Base-by-base conservation (phyloP, 2,888 invertebrate species). In the Carpatolechia fugitivella region DNA sequence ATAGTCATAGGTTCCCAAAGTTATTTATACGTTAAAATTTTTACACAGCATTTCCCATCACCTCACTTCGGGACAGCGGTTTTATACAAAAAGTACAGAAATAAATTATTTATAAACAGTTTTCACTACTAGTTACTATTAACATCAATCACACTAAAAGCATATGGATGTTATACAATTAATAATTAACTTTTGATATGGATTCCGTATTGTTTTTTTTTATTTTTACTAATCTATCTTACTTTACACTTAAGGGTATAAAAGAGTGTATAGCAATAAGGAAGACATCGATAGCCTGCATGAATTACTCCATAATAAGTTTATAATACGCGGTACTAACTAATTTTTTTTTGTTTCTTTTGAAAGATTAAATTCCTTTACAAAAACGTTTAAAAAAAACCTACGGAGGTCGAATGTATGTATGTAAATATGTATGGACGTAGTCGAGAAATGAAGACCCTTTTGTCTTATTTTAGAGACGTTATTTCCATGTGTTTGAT, bases 231-330 rank as follows among this genome's bases (percentile, higher is more conserved):
- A 56, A 54, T 80, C 82, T 85, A 85, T 75, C 82, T 84, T 86
- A 88, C 76, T 63, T 81, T 76, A 69, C 70, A 79, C 79, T 83
- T 84, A 83, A 70, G 74, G 68, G 77, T 80, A 82, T 84, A 85
- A 80, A 81, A 83, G 83, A 87, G 80, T 90, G 82, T 90, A 90
- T 89, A 90, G 89, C 89, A 84, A 78, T 82, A 82, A 89, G 90
- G 90, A 90, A 90, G 90, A 90, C 90, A 89, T 90, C 82, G 80
- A 88, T 89, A 89, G 90, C 90, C 89, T 90, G 89, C 89, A 87
- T 89, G 74, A 80, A 81, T 87, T 86, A 80, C 75, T 77, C 80
- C 76, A 68, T 77, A 50, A 49, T 50, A n/a, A n/a, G n/a, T n/a
- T n/a, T n/a, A n/a, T n/a, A 50, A 41, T 11, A 41, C 48, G n/a